A percentile compares a stretch with the other conserved stretches of the same genome.
phyloP scores from a whole-genome alignment of 2,888 invertebrate species.

The Oscheius onirici region DNA sequence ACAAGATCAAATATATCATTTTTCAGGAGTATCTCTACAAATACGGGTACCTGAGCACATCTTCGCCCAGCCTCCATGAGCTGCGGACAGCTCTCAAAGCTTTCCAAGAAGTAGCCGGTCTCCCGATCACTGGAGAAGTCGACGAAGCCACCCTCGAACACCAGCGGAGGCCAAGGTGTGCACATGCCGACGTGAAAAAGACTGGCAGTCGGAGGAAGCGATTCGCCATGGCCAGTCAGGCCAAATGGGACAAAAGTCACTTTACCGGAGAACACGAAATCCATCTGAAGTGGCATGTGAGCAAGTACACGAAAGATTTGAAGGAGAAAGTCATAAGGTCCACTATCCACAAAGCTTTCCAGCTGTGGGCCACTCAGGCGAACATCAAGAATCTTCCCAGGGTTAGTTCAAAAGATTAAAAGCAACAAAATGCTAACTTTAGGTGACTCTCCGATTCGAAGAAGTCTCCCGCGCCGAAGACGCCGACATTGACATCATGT shows the following conservation, averaged over 20 bases:
- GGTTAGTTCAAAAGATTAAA: conserved; percentile 4
- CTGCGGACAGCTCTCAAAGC: conserved; percentile 55
- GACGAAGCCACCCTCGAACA: conserved; percentile 59
- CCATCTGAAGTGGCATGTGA: conserved; percentile 65
- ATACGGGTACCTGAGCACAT: conserved; percentile 63
- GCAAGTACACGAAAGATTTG: conserved; percentile 69
- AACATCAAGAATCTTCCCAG: conserved; percentile 41
- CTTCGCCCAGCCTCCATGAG: conserved; percentile 54
- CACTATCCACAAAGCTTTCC: conserved; percentile 76
- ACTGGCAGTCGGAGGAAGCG: conserved; percentile 33
- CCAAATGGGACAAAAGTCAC: conserved; percentile 48
- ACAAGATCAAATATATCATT: too few species aligned
- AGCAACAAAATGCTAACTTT: conserved; percentile 39
- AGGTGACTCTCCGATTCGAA: conserved; percentile 74
- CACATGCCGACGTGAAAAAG: conserved; percentile 57
- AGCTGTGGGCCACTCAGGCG: conserved; percentile 77
- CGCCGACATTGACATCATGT: conserved; percentile 82
- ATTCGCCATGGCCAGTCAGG: conserved; percentile 39
- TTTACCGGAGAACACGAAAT: conserved; percentile 51
- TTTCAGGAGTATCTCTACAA: conserved; percentile 65
- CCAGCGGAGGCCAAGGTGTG: conserved; percentile 62
- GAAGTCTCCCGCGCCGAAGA: conserved; percentile 73
- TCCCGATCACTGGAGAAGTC: conserved; percentile 61
- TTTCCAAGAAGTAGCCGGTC: conserved; percentile 64
- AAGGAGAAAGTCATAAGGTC: conserved; percentile 56